phyloP scores from a whole-genome alignment of 2,113 vertebrate species.

The Tragelaphus buxtoni region DNA sequence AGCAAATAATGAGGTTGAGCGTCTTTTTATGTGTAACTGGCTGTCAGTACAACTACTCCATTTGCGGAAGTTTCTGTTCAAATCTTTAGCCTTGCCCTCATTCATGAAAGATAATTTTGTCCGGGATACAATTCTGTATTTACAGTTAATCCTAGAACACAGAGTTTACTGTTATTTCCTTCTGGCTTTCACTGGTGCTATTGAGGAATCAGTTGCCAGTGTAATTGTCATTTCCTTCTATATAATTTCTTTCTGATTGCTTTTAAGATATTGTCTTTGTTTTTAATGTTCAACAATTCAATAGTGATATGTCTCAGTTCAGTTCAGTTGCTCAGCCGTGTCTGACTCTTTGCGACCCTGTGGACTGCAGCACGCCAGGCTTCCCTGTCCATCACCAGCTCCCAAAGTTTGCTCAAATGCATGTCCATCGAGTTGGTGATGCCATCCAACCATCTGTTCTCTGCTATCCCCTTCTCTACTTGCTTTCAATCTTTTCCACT shows the following conservation, averaged over 20 bases:
- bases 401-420: background rate
- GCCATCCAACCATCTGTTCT: background rate
- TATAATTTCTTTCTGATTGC: background rate
- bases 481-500: background rate
- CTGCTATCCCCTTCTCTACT: background rate
- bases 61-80: background rate
- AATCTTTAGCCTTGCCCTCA: background rate
- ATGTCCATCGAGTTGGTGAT: background rate
- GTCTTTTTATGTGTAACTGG: background rate
- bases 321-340: background rate
- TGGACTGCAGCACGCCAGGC: background rate
- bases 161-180: background rate
- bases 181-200: background rate
- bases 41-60: background rate
- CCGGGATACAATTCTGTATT: background rate
- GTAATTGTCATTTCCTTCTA: background rate
- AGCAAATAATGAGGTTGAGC: background rate
- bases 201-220: background rate
- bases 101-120: background rate
- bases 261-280: background rate
- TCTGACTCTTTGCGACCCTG: background rate
- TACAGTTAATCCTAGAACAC: background rate
- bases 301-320: background rate
- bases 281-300: background rate
- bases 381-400: background rate